Percentiles rank a stretch among this genome's conserved stretches.
Evolutionary conservation across 2,888 invertebrate genomes (phyloP).

Genomic region (Erpobdella octoculata): DNA sequence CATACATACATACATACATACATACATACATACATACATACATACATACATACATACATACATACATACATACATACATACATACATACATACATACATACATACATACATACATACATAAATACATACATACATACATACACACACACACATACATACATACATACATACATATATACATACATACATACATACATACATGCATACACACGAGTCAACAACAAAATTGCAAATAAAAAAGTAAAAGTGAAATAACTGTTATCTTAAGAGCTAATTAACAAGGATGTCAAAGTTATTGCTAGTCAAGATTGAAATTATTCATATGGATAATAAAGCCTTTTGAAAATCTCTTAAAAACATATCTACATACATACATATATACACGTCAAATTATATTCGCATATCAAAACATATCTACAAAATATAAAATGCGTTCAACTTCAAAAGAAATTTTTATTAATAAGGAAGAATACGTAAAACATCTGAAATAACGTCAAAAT

Average conservation of each 20-base stretch:
- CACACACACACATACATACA: neutral
- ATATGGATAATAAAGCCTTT: too few relatives aligned
- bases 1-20: neutral
- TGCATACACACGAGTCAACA: neutral
- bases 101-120: too few relatives aligned
- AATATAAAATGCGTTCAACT: too few relatives aligned
- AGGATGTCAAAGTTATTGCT: neutral
- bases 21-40: neutral
- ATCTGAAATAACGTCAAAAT: too few relatives aligned
- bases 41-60: neutral
- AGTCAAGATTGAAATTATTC: neutral
- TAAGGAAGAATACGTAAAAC: too few relatives aligned
- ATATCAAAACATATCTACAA: too few relatives aligned
- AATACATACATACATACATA: too few relatives aligned
- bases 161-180: slow-evolving; percentile 1
- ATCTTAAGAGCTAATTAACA: neutral
- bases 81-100: neutral
- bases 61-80: neutral
- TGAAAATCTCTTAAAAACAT: too few relatives aligned
- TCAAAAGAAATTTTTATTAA: too few relatives aligned
- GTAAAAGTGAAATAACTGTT: neutral
- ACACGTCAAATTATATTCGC: too few relatives aligned
- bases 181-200: neutral
- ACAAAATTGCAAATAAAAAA: too few relatives aligned
- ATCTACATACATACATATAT: too few relatives aligned